Base-by-base conservation (phyloP, 2,797 vertebrate genomes). In the Ctenopoma multispine region DNA sequence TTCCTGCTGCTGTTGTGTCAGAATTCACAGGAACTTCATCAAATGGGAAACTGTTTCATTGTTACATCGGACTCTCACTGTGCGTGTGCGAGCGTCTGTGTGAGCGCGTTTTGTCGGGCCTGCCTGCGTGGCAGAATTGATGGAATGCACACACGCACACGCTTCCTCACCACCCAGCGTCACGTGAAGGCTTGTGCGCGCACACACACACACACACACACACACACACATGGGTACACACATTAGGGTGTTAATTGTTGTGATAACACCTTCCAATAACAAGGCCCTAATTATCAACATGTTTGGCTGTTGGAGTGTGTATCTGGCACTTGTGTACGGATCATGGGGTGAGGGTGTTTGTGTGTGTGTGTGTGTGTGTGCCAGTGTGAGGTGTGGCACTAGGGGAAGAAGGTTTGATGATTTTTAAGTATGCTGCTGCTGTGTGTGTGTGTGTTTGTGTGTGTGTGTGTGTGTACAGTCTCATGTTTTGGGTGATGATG, bases 181-280 rank as follows among this genome's bases (percentile, higher is more conserved):
- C 79, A 74, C 49, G 40, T 55, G 74, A 64, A 44, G 23, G 41
- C 66, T 71, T 61, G 7, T n/a, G 20, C 43, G 56, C 48, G 56
- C 63, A 75, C 71, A 49, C 47, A 23, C 11, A 15, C 23, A 15
- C 41, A 56, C 44, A 21, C 60, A 47, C 49, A 72, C 55, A 72
- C 69, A 44, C 69, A 80, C 62, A 74, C 60, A 71, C 31, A 51
- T 20, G 20, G 61, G 68, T 31, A 72, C 75, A 89, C 86, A 78
- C 86, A 90, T 89, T 86, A 86, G 91, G 92, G 92, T 94, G 93
- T 94, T 95, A 95, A 95, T 95, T 94, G 94, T 95, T 94, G 92
- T 93, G 93, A 94, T 94, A 92, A 92, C 94, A 94, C 94, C 90
- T 94, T 93, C 87, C 90, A 89, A 92, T 92, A 94, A 93, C 94